Evolutionary conservation across 92 coral and sea anemone species (phyloP).

Genomic region (Epizoanthus ramosus): DNA sequence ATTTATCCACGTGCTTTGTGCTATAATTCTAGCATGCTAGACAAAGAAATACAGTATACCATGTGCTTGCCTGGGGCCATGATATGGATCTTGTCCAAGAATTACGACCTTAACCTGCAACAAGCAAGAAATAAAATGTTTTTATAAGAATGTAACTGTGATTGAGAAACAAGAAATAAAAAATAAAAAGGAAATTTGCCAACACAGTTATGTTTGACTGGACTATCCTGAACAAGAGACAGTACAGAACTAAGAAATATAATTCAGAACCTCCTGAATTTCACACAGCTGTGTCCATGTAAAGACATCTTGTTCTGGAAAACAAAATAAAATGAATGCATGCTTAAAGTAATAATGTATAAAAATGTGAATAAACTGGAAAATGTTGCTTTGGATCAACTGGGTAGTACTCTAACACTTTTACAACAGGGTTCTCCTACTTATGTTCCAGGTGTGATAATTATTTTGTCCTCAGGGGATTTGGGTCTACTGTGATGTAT

Average conservation of each 20-base stretch:
- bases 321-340: background rate
- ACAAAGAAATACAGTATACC: no score
- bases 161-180: background rate
- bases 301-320: slow-evolving; percentile 86
- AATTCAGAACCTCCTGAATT: slow-evolving; percentile 66
- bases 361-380: no score
- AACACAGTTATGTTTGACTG: no score
- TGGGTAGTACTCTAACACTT: no score
- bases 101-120: slow-evolving; percentile 88
- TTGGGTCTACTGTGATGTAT: no score
- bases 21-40: no score
- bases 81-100: slow-evolving; percentile 99
- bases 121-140: background rate
- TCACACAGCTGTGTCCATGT: slow-evolving; percentile 89
- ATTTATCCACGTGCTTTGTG: no score
- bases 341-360: background rate
- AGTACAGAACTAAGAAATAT: background rate
- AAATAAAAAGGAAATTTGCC: background rate
- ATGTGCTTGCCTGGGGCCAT: slow-evolving; percentile 98
- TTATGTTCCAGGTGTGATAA: no score
- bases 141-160: background rate
- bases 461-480: no score
- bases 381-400: background rate
- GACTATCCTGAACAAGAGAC: background rate
- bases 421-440: no score